phyloP scores from a whole-genome alignment of 2,797 vertebrate genomes.

The Anableps anableps region DNA sequence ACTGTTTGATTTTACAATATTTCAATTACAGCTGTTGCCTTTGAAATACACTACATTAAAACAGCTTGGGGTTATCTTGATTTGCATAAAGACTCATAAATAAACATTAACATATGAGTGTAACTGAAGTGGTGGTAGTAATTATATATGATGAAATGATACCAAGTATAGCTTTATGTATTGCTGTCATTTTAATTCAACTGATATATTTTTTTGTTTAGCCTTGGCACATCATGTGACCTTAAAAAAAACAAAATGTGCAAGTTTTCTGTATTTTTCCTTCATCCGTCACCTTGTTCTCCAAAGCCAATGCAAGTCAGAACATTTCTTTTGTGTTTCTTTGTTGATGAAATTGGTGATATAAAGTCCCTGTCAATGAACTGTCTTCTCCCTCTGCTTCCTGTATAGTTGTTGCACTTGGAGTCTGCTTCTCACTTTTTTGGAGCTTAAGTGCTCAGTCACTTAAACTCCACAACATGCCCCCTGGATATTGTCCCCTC shows the following conservation, averaged over 20 bases:
- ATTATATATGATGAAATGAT: neutral
- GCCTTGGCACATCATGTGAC: neutral
- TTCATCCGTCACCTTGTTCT: neutral
- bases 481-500: neutral
- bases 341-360: neutral
- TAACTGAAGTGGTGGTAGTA: neutral
- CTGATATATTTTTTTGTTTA: neutral
- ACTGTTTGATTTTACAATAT: neutral
- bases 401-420: constrained; percentile 1
- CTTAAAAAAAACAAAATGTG: neutral
- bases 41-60: neutral
- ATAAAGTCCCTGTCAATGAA: neutral
- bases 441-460: constrained; percentile 7
- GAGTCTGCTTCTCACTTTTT: neutral
- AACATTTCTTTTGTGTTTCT: neutral
- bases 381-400: neutral
- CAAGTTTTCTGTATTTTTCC: neutral
- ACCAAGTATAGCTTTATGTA: neutral
- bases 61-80: neutral
- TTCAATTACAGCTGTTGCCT: neutral
- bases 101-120: neutral
- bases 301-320: neutral
- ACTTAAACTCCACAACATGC: neutral
- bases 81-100: constrained; percentile 2
- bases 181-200: neutral